Base-by-base conservation (phyloP, 2,113 vertebrate species). In the Alces alces region DNA sequence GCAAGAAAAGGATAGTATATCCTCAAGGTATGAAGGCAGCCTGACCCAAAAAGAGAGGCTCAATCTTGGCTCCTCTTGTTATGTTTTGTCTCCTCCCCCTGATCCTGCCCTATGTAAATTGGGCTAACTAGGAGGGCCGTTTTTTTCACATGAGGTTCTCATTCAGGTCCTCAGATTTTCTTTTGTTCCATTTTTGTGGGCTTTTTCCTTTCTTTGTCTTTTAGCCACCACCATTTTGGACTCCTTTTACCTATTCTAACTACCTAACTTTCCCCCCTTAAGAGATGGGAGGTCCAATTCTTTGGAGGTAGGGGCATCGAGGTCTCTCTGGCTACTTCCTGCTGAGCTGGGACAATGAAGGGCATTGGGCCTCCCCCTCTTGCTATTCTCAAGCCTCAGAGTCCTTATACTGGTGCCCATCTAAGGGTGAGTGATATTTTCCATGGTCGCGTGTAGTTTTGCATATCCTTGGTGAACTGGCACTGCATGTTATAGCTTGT, bases 381-480 rank as follows among this genome's bases (percentile, higher is more conserved):
- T 70, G 66, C 66, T 70, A 6, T 70, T 39, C n/a, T 70, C n/a
- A 70, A 39, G 19, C 66, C 66, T 39, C n/a, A 6, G 66, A 70
- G 19, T 23, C 19, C 66, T 70, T 70, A 70, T n/a, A 70, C 66
- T 36, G 66, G 19, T 70, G 17, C 23, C 66, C 19, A 6, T 23
- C 66, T 36, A 36, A 36, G 19, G n/a, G 10, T 23, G 66, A 70
- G 66, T 70, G 66, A 39, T 39, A 36, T 70, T 70, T 70, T 39
- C n/a, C 2, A 0, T 39, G 66, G n/a, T 36, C 0, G 0, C 4
- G n/a, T 39, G 66, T 23, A 70, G 66, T 39, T 70, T 70, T 39
- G 66, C 21, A 23, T 39, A 39, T 36, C 19, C 19, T 39, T 39
- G 9, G n/a, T 36, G n/a, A 36, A 70, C 66, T 70, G 66, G n/a